Evolutionary conservation across 2,797 vertebrate genomes (phyloP).

Genomic region (Dallia pectoralis): DNA sequence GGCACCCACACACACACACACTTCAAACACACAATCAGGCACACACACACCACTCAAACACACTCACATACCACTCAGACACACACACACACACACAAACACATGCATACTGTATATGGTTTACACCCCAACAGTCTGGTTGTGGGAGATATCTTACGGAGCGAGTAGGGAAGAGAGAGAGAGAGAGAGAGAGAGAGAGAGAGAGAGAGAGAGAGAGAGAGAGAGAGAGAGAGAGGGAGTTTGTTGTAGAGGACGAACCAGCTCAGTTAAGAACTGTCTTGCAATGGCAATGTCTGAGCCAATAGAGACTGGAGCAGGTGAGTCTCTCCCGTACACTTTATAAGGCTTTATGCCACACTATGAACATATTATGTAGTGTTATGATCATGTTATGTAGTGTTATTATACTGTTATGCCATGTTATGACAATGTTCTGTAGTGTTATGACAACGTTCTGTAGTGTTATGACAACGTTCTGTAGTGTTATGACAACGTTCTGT

Average conservation of each 20-base stretch:
- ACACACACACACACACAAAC: neutral
- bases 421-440: constrained; percentile 11
- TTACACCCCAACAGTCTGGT: constrained; percentile 58
- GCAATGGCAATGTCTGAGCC: constrained; percentile 68
- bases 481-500: neutral
- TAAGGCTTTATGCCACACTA: constrained; percentile 1
- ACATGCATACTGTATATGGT: neutral
- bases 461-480: neutral
- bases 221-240: neutral
- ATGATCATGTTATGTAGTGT: constrained; percentile 9
- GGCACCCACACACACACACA: too few species aligned
- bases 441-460: neutral
- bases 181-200: constrained; percentile 60
- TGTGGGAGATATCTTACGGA: constrained; percentile 65
- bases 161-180: constrained; percentile 59
- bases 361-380: too few species aligned
- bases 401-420: neutral
- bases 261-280: neutral
- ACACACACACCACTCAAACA: neutral
- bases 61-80: too few species aligned
- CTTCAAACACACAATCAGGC: neutral
- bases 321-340: constrained; percentile 30
- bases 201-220: constrained; percentile 8
- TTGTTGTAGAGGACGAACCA: too few species aligned
- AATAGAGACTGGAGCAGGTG: constrained; percentile 64